Evolutionary conservation across 2,888 invertebrate species (phyloP).

Genomic region (Lapara coniferarum): DNA sequence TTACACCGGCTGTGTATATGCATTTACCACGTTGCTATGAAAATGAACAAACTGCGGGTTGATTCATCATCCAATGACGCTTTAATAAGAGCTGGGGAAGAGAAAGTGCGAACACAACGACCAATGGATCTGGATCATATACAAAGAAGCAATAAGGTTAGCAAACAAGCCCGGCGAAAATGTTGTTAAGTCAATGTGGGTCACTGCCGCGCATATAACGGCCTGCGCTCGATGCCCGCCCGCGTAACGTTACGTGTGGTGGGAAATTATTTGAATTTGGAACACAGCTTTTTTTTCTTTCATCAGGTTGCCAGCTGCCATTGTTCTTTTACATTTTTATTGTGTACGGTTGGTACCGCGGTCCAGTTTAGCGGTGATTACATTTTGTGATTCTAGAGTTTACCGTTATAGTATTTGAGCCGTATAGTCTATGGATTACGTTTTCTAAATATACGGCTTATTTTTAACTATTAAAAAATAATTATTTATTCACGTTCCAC

Average conservation of each 20-base stretch:
- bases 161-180: conserved; percentile 66
- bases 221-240: conserved; percentile 79
- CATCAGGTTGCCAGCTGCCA: conserved; percentile 66
- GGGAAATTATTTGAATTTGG: conserved; percentile 84
- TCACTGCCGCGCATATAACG: conserved; percentile 82
- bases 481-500: background rate
- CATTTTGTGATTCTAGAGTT: conserved; percentile 43
- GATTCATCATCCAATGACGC: conserved; percentile 46
- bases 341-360: conserved; percentile 47
- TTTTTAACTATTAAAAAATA: background rate
- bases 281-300: conserved; percentile 71
- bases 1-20: conserved; percentile 49
- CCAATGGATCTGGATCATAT: conserved; percentile 39
- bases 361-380: conserved; percentile 62
- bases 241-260: conserved; percentile 84
- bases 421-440: conserved; percentile 31
- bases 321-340: conserved; percentile 68
- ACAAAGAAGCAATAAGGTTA: conserved; percentile 66
- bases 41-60: conserved; percentile 32
- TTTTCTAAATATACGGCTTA: conserved; percentile 31
- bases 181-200: conserved; percentile 66
- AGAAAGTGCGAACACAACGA: conserved; percentile 39
- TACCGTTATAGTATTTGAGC: conserved; percentile 45
- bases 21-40: conserved; percentile 36
- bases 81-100: conserved; percentile 28